Conservation (phyloP, 2,888 invertebrate species). For the Leptothorax acervorum region DNA sequence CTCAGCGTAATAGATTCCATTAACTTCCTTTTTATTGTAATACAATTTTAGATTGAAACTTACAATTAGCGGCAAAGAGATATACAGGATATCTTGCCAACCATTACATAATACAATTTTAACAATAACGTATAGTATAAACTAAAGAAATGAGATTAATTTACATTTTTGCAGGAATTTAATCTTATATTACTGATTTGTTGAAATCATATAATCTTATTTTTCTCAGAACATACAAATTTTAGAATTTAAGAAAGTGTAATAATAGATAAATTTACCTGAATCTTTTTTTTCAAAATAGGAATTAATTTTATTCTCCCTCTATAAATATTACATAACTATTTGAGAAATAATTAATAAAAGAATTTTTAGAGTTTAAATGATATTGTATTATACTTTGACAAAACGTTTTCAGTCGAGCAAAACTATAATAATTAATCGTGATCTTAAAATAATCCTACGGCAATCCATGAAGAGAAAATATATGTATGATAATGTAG, state of each 20-base stretch:
- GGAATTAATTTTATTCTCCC: not conserved
- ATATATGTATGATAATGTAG: not conserved
- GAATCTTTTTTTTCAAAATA: not conserved
- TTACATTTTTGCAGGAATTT: not conserved
- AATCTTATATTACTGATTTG: not conserved
- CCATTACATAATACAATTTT: not conserved
- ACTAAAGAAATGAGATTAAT: not conserved
- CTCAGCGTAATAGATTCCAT: not conserved
- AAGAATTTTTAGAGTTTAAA: not conserved
- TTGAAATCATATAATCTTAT: not conserved
- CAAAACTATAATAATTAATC: not conserved
- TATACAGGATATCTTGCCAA: not conserved
- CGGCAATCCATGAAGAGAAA: not conserved
- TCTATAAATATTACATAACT: not conserved
- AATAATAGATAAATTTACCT: not conserved
- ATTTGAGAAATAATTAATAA: not conserved
- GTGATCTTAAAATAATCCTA: not conserved
- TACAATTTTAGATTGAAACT: not conserved
- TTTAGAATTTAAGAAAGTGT: not conserved
- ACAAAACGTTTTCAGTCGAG: not conserved
- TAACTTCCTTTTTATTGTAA: not conserved
- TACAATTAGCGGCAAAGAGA: not conserved
- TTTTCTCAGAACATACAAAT: not conserved
- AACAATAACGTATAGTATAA: not conserved
- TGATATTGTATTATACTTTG: not conserved